A percentile compares a stretch with the other conserved stretches of the same genome.
phyloP scores from a whole-genome alignment of 2,113 vertebrate genomes.

The Tamias sibiricus region DNA sequence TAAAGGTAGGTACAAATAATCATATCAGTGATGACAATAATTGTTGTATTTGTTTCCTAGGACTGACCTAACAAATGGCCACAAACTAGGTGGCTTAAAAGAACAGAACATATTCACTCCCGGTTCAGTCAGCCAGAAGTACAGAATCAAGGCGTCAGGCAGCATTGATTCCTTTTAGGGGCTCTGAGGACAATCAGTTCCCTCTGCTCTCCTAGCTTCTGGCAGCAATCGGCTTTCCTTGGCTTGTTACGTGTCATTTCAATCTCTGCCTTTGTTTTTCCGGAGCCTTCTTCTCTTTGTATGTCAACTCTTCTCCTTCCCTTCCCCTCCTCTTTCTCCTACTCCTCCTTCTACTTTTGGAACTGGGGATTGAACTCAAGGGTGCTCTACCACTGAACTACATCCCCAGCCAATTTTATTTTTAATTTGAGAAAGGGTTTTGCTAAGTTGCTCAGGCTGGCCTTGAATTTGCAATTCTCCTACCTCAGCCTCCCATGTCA shows the following conservation, averaged over 20 bases:
- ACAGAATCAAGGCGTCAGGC: not conserved
- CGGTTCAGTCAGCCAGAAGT: not conserved
- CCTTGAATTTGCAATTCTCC: too few relatives aligned
- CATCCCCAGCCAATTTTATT: too few relatives aligned
- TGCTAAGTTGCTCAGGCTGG: too few relatives aligned
- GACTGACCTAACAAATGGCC: not conserved
- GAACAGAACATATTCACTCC: not conserved
- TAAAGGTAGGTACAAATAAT: not conserved
- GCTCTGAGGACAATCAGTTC: not conserved
- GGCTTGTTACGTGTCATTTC: too few relatives aligned
- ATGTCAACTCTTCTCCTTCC: not conserved
- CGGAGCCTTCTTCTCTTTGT: not conserved
- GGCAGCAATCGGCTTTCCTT: not conserved
- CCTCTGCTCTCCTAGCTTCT: not conserved
- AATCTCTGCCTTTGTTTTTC: too few relatives aligned
- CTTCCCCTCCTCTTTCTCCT: too few relatives aligned
- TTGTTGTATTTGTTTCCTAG: not conserved
- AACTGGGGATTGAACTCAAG: too few relatives aligned
- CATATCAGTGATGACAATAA: not conserved
- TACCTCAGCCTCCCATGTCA: too few relatives aligned
- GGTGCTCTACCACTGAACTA: too few relatives aligned
- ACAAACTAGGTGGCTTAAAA: not conserved
- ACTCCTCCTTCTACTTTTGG: too few relatives aligned
- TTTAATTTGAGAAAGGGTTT: too few relatives aligned
- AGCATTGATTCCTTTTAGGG: not conserved